A percentile compares a stretch with the other conserved stretches of the same genome.
Evolutionary conservation across 2,797 vertebrate genomes (phyloP).

Genomic region (Erethizon dorsatum): DNA sequence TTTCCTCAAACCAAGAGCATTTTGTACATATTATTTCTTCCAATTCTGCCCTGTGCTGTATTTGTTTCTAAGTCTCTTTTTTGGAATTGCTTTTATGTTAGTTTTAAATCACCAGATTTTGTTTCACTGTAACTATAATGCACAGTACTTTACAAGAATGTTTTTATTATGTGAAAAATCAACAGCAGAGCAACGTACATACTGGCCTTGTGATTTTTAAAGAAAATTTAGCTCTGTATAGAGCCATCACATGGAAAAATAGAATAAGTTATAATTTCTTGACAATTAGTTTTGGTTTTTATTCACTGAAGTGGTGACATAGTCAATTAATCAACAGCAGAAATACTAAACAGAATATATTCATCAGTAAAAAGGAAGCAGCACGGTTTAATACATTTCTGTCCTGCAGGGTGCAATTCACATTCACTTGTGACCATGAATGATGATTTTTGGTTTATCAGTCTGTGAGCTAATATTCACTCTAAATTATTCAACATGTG

Average conservation of each 20-base stretch:
- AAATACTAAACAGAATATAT: neutral
- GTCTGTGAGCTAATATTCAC: neutral
- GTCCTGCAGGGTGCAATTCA: neutral
- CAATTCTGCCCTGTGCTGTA: neutral
- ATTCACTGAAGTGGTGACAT: neutral
- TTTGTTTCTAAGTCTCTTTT: neutral
- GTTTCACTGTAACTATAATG: neutral
- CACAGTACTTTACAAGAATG: neutral
- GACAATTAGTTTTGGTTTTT: neutral
- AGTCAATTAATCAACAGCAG: neutral
- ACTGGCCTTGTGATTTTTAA: neutral
- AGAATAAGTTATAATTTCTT: constrained; percentile 30
- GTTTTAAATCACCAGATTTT: neutral
- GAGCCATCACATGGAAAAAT: neutral
- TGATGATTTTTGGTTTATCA: neutral
- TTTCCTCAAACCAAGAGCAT: neutral
- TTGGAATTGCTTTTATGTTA: neutral
- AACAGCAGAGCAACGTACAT: neutral
- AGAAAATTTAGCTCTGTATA: neutral
- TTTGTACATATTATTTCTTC: neutral
- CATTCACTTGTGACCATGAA: neutral
- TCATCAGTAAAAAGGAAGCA: neutral
- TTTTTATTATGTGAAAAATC: neutral
- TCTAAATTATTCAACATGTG: neutral
- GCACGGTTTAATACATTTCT: neutral